phyloP scores from a whole-genome alignment of 2,888 invertebrate species.

The Dioctria rufipes region DNA sequence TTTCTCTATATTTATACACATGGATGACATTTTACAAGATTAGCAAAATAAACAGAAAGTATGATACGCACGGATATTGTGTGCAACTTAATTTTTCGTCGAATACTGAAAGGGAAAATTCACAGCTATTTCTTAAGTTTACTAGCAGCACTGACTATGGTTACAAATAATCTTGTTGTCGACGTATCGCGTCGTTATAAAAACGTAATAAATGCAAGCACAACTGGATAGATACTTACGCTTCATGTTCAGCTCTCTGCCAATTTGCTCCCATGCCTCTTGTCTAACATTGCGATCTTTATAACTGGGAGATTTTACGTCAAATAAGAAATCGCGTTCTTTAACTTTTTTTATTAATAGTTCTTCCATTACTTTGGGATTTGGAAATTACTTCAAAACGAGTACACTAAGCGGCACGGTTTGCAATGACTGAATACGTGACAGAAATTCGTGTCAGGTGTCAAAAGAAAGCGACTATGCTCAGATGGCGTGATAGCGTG shows the following conservation, averaged over 20 bases:
- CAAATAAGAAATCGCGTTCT: constrained; percentile 32
- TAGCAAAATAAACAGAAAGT: no score
- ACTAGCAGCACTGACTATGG: not conserved
- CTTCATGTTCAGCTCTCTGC: constrained; percentile 37
- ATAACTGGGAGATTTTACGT: constrained; percentile 31
- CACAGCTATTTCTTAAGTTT: no score
- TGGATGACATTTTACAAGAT: no score
- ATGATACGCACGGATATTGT: no score
- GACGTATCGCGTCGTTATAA: not conserved
- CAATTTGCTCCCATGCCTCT: constrained; percentile 43
- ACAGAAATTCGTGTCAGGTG: constrained; percentile 41
- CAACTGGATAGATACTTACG: not conserved
- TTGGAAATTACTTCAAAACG: not conserved
- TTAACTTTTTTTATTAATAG: constrained; percentile 25
- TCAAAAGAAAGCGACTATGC: constrained; percentile 16
- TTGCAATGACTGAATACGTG: constrained; percentile 34
- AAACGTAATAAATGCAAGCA: not conserved
- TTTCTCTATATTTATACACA: no score
- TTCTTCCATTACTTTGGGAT: constrained; percentile 34
- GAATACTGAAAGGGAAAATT: no score
- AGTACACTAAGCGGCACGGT: constrained; percentile 10
- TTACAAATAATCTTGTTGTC: not conserved
- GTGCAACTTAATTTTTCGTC: no score
- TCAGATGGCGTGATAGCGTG: constrained; percentile 30
- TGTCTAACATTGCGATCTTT: constrained; percentile 30